Evolutionary conservation across 2,888 invertebrate species (phyloP).

Genomic region (Scaptomyza tumidula): DNA sequence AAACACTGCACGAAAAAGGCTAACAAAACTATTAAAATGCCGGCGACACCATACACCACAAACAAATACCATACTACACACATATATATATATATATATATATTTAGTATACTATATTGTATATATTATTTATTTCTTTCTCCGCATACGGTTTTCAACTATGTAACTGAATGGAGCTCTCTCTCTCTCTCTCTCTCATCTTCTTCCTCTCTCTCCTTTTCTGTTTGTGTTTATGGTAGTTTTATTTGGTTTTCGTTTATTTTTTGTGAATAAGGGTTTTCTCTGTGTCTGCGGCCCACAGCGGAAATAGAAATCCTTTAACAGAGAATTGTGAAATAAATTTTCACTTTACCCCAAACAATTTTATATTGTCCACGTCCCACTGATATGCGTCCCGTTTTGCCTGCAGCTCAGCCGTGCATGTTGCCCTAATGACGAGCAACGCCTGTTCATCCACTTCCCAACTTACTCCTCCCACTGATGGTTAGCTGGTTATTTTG

Average conservation of each 20-base stretch:
- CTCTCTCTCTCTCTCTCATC: not conserved
- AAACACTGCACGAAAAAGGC: constrained; percentile 52
- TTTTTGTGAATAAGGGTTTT: not conserved
- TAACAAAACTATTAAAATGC: constrained; percentile 79
- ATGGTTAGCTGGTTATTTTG: constrained; percentile 39
- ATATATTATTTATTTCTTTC: constrained; percentile 72
- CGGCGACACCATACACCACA: constrained; percentile 59
- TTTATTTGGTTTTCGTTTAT: constrained; percentile 39
- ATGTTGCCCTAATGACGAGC: constrained; percentile 73
- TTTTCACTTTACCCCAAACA: constrained; percentile 68
- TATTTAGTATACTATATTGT: constrained; percentile 16
- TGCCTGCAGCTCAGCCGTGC: constrained; percentile 61
- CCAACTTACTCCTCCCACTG: not conserved
- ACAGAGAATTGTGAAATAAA: constrained; percentile 72
- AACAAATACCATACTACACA: not conserved
- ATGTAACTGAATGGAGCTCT: constrained; percentile 8
- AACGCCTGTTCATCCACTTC: constrained; percentile 47
- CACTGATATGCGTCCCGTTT: not conserved
- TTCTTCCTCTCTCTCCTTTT: constrained; percentile 14
- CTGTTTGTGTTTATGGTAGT: constrained; percentile 45
- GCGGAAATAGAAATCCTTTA: constrained; percentile 78
- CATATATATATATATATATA: constrained; percentile 1
- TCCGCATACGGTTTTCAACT: constrained; percentile 3
- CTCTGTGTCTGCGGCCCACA: constrained; percentile 55
- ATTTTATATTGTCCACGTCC: constrained; percentile 55